A percentile compares a stretch with the other conserved stretches of the same genome.
phyloP scores from a whole-genome alignment of 2,113 vertebrate species.

The Thunnus thynnus region DNA sequence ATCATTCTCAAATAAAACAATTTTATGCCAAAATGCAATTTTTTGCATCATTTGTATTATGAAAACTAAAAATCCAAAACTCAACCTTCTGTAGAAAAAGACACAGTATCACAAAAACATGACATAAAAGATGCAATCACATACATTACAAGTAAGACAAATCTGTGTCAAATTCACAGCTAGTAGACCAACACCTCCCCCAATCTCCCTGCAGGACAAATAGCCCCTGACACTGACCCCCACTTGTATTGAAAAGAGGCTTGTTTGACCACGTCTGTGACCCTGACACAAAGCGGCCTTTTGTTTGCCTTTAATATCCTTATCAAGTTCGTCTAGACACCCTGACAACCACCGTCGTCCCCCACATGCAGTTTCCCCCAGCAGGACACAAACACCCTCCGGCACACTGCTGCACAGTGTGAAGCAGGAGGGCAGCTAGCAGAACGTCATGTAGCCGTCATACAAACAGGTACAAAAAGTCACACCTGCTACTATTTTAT shows the following conservation, averaged over 20 bases:
- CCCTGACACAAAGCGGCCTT: slow-evolving; percentile 73
- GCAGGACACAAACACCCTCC: slow-evolving; percentile 2
- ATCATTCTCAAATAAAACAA: no score
- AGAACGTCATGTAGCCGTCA: not conserved
- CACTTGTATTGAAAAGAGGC: slow-evolving; percentile 66
- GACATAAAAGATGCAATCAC: slow-evolving; percentile 34
- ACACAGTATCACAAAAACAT: not conserved
- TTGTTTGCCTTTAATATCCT: slow-evolving; percentile 85
- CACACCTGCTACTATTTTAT: not conserved
- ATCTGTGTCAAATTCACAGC: slow-evolving; percentile 52
- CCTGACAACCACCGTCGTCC: slow-evolving; percentile 77
- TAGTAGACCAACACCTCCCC: slow-evolving; percentile 57
- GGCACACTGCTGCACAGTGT: not conserved
- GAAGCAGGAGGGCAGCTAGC: slow-evolving; percentile 14
- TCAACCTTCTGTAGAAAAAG: no score
- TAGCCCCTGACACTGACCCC: slow-evolving; percentile 63
- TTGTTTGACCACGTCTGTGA: slow-evolving; percentile 76
- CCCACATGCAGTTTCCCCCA: slow-evolving; percentile 45
- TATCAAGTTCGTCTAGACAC: slow-evolving; percentile 85
- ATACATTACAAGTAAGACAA: slow-evolving; percentile 45
- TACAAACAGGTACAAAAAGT: not conserved
- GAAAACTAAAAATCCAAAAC: no score
- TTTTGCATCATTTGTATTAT: no score
- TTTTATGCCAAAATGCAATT: no score
- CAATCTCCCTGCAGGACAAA: slow-evolving; percentile 50